Evolutionary conservation across 2,888 invertebrate species (phyloP), one percentile per base, ranked within the genome.

Genomic region (Oasisia sp.): DNA sequence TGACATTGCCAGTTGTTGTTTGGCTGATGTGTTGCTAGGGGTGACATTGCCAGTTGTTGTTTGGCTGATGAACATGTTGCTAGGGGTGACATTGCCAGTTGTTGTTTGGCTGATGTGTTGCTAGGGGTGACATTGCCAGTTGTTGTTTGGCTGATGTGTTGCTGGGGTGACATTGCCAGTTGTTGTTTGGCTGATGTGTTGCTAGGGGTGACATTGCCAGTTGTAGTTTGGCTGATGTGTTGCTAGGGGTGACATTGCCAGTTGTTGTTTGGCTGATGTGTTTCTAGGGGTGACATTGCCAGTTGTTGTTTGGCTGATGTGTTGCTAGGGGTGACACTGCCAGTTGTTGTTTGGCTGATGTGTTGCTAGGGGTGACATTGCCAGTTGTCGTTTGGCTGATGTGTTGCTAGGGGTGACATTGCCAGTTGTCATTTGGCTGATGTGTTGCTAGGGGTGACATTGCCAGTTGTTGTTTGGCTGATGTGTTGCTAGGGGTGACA

Each of bases 171-270:
- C 50, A 50, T 9, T 50, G 50, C 9, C 50, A 50, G 50, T 50
- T 50, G 50, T 50, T 1, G 9, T 50, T 50, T 5, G 50, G 9
- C 5, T 8, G 0, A 27, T 74, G 19, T 74, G 74, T 27, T 74
- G 27, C 74, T 74, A 27, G 0, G 19, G 74, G 0, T 7, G 0
- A 4, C n/a, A n/a, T 74, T 3, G 1, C 27, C 74, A 74, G 74
- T 74, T 45, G 45, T n/a, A n/a, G n/a, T n/a, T n/a, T n/a, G n/a
- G n/a, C n/a, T n/a, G n/a, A n/a, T n/a, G n/a, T n/a, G n/a, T n/a
- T n/a, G n/a, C n/a, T n/a, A n/a, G 96, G 96, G 95, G 95, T 93
- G 96, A 97, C 94, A 97, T 97, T 92, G 97, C 9, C 50, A 50
- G 50, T 50, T 50, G 50, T 50, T n/a, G n/a, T n/a, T n/a, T n/a